Evolutionary conservation across 1,140 invertebrate genomes (phyloP).

Genomic region (Daktulosphaira vitifoliae): DNA sequence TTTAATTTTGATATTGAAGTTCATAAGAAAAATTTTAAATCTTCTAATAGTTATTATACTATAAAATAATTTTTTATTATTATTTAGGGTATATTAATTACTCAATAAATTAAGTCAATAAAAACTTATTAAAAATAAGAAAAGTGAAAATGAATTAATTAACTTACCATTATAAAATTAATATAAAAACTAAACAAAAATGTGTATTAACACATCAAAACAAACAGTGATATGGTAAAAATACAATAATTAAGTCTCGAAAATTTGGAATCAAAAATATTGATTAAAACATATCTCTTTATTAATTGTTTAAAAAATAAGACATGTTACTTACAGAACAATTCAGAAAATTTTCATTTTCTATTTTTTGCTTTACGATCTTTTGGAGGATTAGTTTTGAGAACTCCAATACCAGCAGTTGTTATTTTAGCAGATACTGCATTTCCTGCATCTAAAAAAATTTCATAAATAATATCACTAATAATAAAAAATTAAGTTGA

Average conservation of each 20-base stretch:
- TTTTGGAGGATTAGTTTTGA: slow-evolving; percentile 11
- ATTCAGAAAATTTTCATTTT: neutral
- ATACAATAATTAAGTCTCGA: slow-evolving; percentile 4
- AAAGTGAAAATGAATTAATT: slow-evolving; percentile 17
- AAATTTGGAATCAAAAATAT: neutral
- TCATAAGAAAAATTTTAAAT: too few relatives aligned
- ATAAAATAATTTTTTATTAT: too few relatives aligned
- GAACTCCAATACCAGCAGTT: slow-evolving; percentile 40
- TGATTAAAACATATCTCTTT: neutral
- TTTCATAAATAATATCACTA: too few relatives aligned
- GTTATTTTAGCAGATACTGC: slow-evolving; percentile 34
- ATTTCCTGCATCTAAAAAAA: slow-evolving; percentile 34
- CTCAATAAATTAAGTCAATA: slow-evolving; percentile 1
- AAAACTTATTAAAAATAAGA: slow-evolving; percentile 28
- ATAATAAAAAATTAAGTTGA: too few relatives aligned
- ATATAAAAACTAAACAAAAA: slow-evolving; percentile 32
- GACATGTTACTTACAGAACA: slow-evolving; percentile 20
- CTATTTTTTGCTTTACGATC: slow-evolving; percentile 27
- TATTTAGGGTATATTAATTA: too few relatives aligned
- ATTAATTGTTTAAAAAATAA: slow-evolving; percentile 29
- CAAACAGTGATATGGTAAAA: slow-evolving; percentile 29
- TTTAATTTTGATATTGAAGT: too few relatives aligned
- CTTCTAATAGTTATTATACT: too few relatives aligned
- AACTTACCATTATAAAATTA: slow-evolving; percentile 32
- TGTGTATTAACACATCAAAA: slow-evolving; percentile 27